Evolutionary conservation across 2,797 vertebrate species (phyloP).

Genomic region (Sebastes itinus): DNA sequence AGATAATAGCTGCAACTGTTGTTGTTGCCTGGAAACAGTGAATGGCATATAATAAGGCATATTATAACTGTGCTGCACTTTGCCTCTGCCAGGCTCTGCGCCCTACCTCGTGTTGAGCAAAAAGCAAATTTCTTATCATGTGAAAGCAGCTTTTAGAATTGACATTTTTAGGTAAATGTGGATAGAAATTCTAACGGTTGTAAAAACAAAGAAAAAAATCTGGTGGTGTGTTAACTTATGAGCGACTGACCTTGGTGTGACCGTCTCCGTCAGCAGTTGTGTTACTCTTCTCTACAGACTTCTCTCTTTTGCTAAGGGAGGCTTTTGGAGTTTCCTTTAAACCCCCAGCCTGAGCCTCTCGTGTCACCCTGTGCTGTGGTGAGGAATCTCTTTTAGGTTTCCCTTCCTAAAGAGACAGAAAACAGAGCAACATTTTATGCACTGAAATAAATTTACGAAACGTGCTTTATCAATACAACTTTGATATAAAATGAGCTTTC

Average conservation of each 20-base stretch:
- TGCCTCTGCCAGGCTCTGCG: too few species aligned
- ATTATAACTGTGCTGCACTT: too few species aligned
- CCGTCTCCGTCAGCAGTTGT: slow-evolving; percentile 38
- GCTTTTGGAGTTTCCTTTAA: slow-evolving; percentile 42
- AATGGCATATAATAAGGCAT: too few species aligned
- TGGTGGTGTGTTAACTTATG: not conserved
- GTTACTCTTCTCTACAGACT: slow-evolving; percentile 37
- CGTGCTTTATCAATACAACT: not conserved
- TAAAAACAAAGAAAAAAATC: not conserved
- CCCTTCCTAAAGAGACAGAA: slow-evolving; percentile 54
- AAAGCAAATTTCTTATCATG: too few species aligned
- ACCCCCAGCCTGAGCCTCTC: slow-evolving; percentile 18
- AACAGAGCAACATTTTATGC: not conserved
- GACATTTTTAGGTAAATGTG: not conserved
- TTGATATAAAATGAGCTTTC: not conserved
- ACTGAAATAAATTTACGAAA: not conserved
- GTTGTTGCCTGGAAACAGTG: too few species aligned
- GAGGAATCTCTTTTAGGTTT: slow-evolving; percentile 44
- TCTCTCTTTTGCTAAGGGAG: slow-evolving; percentile 49
- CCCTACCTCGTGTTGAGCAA: too few species aligned
- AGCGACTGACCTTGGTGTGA: slow-evolving; percentile 66
- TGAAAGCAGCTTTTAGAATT: too few species aligned
- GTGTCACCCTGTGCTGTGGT: slow-evolving; percentile 25
- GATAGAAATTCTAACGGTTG: not conserved
- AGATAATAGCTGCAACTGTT: too few species aligned